Conservation (phyloP, 2,113 vertebrate species). For the Halcyon senegalensis region DNA sequence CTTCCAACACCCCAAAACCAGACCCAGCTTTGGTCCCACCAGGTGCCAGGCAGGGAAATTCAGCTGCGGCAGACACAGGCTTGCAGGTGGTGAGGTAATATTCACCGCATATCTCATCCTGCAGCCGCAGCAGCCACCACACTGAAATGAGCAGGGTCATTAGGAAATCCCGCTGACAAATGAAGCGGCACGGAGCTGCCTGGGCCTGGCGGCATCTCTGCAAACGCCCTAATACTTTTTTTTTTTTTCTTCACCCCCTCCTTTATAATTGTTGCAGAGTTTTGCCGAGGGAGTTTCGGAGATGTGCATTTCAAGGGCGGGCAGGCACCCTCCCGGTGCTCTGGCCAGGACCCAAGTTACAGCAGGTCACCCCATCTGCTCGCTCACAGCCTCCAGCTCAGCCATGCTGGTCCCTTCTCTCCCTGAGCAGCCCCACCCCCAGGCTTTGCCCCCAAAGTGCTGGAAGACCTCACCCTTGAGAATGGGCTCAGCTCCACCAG, state of each 20-base stretch:
- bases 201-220: neutral
- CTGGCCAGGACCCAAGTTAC: neutral
- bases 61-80: fast-evolving
- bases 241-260: neutral
- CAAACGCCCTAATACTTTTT: fast-evolving
- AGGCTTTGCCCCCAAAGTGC: neutral
- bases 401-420: neutral
- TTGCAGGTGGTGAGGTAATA: fast-evolving
- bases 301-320: neutral
- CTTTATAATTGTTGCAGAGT: neutral
- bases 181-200: fast-evolving
- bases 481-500: neutral
- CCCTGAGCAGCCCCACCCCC: fast-evolving
- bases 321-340: neutral
- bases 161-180: neutral
- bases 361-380: neutral
- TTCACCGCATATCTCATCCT: neutral
- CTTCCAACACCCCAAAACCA: neutral
- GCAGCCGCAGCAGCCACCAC: neutral
- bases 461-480: neutral
- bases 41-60: neutral
- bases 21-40: neutral
- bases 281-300: neutral
- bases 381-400: neutral
- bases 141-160: neutral